Conservation (phyloP, 2,113 vertebrate genomes). For the Haplochromis burtoni region DNA sequence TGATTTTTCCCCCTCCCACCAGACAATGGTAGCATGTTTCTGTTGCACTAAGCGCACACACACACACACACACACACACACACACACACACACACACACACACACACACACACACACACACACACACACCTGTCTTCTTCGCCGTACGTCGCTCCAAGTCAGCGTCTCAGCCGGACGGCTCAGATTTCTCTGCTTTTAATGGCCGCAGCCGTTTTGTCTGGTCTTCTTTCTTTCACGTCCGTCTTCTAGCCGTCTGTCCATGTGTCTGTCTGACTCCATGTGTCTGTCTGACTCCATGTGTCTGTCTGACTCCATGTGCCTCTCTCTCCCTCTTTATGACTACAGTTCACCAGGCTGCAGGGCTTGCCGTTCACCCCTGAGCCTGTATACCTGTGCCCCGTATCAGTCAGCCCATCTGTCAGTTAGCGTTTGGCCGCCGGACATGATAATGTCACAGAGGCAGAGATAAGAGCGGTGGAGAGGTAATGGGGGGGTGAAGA, state of each 20-base stretch:
- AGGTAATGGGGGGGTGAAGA: not conserved
- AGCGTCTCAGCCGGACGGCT: not conserved
- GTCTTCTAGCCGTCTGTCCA: not conserved
- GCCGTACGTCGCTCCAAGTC: not conserved
- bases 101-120: not conserved
- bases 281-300: not conserved
- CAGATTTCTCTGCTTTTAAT: constrained; percentile 5
- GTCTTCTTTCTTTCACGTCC: not conserved
- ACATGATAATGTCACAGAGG: not conserved
- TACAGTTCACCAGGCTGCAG: not conserved
- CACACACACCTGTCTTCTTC: constrained; percentile 1
- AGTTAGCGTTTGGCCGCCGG: not conserved
- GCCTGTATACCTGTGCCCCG: not conserved
- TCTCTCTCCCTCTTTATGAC: not conserved
- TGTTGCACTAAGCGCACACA: too few relatives aligned
- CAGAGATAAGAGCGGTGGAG: constrained; percentile 20
- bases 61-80: not conserved
- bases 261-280: not conserved
- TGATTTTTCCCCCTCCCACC: too few relatives aligned
- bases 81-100: not conserved
- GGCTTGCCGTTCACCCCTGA: not conserved
- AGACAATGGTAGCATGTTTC: too few relatives aligned
- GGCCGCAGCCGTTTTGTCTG: not conserved
- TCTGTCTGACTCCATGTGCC: not conserved
- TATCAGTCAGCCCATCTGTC: constrained; percentile 15